Base-by-base conservation (phyloP, 2,888 invertebrate genomes). In the Pseudococcus jackbeardsleyi region DNA sequence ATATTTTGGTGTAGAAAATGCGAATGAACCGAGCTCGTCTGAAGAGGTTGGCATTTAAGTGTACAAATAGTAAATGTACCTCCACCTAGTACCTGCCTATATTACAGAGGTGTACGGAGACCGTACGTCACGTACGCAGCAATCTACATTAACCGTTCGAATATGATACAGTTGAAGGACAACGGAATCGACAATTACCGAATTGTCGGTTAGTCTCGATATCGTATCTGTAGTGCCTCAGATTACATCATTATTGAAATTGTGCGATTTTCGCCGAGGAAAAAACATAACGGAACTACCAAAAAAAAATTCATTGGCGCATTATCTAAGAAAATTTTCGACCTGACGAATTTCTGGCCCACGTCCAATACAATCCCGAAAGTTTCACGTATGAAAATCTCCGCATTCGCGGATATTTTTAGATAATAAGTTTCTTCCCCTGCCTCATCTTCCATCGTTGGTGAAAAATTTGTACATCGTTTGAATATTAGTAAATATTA, bases 111-210 rank as follows among this genome's bases (percentile, higher is more conserved):
- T 64, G 22, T 64, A 64, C 64, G 12, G 11, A 33, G 17, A 33
- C 26, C 46, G 46, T 19, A 12, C 79, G 46, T 82, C 79, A 82
- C 79, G 79, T 82, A 82, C 46, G 79, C 79, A 82, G 79, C 79
- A 82, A n/a, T 77, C 72, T 11, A 39, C 64, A 11, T 22, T 11
- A 19, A 64, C 9, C 64, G 9, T 22, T 8, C 22, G 22, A 22
- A 59, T 22, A 8, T 3, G 8, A 12, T 64, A 64, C 19, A 22
- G 7, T 3, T n/a, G 79, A 82, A 82, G 79, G 79, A 82, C 79
- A 46, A 15, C 79, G 42, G 79, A 82, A 82, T 82, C 42, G 11
- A 9, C 79, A 82, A 82, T 82, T 46, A 72, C 12, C 15, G n/a
- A 17, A n/a, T 19, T 7, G 59, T 42, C 5, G 59, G 12, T 59